Percentiles rank a stretch among this genome's conserved stretches.
Evolutionary conservation across 2,113 vertebrate species (phyloP).

Genomic region (Toxotes chatareus): DNA sequence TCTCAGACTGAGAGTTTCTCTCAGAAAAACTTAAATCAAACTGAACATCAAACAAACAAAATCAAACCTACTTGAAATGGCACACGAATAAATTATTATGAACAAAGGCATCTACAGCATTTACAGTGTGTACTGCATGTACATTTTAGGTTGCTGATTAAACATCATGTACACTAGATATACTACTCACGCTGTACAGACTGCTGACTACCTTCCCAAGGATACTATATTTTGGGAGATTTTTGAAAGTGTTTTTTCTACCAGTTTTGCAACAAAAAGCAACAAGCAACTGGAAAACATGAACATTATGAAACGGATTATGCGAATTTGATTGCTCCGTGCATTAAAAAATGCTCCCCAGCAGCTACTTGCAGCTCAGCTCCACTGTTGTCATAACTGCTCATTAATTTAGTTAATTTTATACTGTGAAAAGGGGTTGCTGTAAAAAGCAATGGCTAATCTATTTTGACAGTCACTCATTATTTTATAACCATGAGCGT

Average conservation of each 20-base stretch:
- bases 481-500: neutral
- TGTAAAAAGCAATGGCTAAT: neutral
- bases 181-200: neutral
- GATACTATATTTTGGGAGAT: too few species aligned
- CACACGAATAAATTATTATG: neutral
- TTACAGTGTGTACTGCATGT: neutral
- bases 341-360: neutral
- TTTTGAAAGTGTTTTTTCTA: too few species aligned
- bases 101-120: neutral
- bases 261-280: too few species aligned
- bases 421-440: neutral
- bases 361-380: neutral
- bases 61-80: neutral
- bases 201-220: too few species aligned
- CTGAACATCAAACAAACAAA: neutral
- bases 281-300: neutral
- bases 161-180: neutral
- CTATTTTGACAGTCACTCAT: conserved; percentile 3
- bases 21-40: conserved; percentile 1
- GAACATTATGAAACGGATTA: neutral
- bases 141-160: neutral
- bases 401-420: neutral
- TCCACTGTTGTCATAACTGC: neutral
- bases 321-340: neutral
- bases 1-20: conserved; percentile 11